phyloP scores from a whole-genome alignment of 23 tunicate species.

The Halocynthia aurantium region DNA sequence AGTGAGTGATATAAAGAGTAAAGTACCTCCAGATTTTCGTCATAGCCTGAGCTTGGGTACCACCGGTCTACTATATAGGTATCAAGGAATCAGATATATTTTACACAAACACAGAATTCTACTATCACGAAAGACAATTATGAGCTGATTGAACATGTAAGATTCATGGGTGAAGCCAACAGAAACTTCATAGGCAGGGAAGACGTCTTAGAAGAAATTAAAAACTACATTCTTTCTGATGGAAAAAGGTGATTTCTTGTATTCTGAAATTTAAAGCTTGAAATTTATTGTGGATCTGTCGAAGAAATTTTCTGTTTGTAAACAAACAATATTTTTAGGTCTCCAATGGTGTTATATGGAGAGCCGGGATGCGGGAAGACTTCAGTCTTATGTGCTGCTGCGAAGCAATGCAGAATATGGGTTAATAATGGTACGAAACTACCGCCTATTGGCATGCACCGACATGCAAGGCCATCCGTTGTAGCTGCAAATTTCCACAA shows the following conservation, averaged over 20 bases:
- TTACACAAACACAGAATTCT: too few species aligned
- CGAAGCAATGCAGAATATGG: conserved; percentile 26
- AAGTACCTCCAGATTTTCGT: too few species aligned
- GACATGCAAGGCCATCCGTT: neutral
- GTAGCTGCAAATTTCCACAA: too few species aligned
- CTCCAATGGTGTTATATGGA: conserved; percentile 54
- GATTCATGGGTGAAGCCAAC: conserved; percentile 19
- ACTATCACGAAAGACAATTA: neutral
- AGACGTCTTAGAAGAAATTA: conserved; percentile 31
- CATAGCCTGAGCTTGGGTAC: too few species aligned
- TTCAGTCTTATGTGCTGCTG: conserved; percentile 43
- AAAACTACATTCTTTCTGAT: conserved; percentile 37
- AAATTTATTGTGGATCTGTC: neutral
- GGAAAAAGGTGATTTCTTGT: conserved; percentile 23
- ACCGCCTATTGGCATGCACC: neutral
- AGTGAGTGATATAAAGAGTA: too few species aligned
- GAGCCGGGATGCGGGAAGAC: conserved; percentile 53
- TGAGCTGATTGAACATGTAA: conserved; percentile 42
- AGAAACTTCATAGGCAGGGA: conserved; percentile 35
- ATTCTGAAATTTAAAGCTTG: neutral
- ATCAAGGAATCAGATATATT: too few species aligned
- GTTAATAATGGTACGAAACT: neutral
- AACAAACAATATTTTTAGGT: conserved; percentile 19
- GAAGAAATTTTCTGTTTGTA: neutral
- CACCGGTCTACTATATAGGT: too few species aligned